A percentile compares a stretch with the other conserved stretches of the same genome.
These are phyloP conservation scores for Hylia prasina DNA, from an alignment of 2,113 vertebrate species.

Conservation along the genomic window DNA sequence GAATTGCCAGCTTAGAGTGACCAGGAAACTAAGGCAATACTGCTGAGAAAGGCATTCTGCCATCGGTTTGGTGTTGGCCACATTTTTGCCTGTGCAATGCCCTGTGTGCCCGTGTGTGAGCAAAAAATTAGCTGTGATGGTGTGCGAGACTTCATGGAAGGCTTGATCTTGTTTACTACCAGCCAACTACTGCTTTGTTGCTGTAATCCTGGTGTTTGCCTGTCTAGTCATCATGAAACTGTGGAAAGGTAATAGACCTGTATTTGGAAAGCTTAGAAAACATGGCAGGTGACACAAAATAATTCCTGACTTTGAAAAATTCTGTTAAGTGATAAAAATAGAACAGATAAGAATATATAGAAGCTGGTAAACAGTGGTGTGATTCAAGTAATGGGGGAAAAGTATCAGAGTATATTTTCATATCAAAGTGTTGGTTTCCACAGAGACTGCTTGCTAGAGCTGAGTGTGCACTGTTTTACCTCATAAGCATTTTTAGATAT, in stretches of 20 bases:
- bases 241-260: background rate
- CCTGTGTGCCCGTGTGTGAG: background rate
- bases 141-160: background rate
- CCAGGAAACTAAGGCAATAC: background rate
- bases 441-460: background rate
- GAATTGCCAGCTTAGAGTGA: background rate
- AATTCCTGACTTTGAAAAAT: background rate
- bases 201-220: background rate
- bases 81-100: background rate
- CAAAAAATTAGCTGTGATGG: background rate
- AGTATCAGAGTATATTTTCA: background rate
- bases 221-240: background rate
- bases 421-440: background rate
- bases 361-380: background rate
- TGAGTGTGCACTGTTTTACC: background rate
- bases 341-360: background rate
- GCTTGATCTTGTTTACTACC: background rate
- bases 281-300: background rate
- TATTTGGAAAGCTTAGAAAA: background rate
- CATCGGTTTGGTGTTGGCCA: fast-evolving
- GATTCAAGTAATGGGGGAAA: background rate
- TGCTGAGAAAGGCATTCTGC: background rate
- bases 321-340: background rate
- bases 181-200: background rate
- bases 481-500: background rate